Conservation (phyloP, 2,888 invertebrate genomes). For the Limnephilus lunatus region DNA sequence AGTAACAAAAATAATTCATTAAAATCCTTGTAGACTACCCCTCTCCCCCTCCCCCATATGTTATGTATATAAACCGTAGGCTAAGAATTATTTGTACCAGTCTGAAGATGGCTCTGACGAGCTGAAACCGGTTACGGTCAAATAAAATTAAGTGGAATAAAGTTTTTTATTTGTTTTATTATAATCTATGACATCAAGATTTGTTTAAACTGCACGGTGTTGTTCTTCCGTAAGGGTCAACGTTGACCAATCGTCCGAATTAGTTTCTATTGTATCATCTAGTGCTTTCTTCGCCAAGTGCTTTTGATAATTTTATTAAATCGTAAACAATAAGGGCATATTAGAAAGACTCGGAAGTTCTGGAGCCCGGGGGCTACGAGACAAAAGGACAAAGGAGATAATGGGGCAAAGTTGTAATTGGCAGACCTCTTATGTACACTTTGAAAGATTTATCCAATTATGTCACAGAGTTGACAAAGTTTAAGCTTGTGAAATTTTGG, state of each 20-base stretch:
- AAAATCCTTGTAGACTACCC: no score
- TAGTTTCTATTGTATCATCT: neutral
- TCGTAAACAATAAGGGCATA: conserved; percentile 31
- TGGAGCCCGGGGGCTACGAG: neutral
- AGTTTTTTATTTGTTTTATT: no score
- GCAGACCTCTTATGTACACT: conserved; percentile 28
- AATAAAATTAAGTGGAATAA: no score
- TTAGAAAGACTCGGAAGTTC: conserved; percentile 24
- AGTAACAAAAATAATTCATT: no score
- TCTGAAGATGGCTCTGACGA: no score
- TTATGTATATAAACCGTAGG: no score
- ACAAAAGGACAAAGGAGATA: conserved; percentile 30
- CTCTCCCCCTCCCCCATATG: no score
- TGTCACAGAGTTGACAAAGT: conserved; percentile 11
- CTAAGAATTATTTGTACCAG: no score
- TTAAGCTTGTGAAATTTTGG: conserved; percentile 14
- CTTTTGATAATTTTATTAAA: conserved; percentile 42
- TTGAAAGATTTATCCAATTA: conserved; percentile 46
- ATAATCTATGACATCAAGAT: no score
- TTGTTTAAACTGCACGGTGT: neutral
- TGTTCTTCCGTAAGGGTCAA: neutral
- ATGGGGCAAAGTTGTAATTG: conserved; percentile 45
- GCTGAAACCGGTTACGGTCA: no score
- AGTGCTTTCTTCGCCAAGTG: neutral
- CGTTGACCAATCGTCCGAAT: neutral